phyloP scores from a whole-genome alignment of 2,113 vertebrate genomes.

The Pristiophorus japonicus region DNA sequence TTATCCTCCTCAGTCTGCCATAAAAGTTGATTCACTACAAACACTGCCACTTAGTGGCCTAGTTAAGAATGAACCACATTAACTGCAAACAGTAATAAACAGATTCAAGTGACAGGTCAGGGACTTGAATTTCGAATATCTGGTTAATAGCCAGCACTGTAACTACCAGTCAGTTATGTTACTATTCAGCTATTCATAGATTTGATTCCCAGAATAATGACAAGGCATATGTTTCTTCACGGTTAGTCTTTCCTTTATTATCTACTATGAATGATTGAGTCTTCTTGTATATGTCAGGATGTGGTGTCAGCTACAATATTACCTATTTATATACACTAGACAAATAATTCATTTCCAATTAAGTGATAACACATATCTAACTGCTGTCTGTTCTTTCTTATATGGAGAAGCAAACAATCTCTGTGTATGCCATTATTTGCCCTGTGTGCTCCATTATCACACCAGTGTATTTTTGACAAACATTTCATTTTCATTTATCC shows the following conservation, averaged over 20 bases:
- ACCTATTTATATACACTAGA: background rate
- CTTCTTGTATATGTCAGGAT: background rate
- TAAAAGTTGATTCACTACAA: background rate
- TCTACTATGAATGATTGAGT: background rate
- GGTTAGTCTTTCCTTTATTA: background rate
- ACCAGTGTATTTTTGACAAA: background rate
- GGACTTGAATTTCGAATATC: background rate
- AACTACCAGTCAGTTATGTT: background rate
- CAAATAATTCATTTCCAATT: background rate
- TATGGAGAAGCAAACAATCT: background rate
- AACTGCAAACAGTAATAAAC: background rate
- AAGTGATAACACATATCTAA: background rate
- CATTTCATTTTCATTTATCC: background rate
- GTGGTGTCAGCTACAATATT: background rate
- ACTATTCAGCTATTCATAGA: background rate
- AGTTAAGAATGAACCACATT: background rate
- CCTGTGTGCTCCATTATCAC: background rate
- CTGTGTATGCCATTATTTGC: background rate
- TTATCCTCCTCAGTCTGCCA: background rate
- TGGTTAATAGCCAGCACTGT: background rate
- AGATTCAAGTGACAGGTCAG: background rate
- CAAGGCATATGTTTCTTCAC: background rate
- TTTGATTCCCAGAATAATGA: background rate
- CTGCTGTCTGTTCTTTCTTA: background rate
- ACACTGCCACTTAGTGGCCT: slow-evolving; percentile 32